Percentiles rank a stretch among this genome's conserved stretches.
These are phyloP conservation scores for Myripristis murdjan DNA, from an alignment of 2,797 vertebrate species.

Conservation along the genomic window DNA sequence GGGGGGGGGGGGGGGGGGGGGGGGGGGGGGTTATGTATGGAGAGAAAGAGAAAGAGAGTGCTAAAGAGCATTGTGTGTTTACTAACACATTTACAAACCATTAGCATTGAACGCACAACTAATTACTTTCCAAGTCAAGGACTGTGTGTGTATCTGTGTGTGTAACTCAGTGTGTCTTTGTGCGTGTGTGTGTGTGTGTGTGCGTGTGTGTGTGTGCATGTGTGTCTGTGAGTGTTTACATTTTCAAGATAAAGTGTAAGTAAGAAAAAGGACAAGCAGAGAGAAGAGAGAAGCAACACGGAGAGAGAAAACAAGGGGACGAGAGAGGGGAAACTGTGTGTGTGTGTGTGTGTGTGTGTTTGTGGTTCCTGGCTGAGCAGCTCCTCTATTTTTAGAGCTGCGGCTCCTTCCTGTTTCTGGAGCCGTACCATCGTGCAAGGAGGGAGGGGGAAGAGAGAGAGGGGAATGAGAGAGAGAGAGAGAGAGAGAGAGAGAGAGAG, in stretches of 20 bases:
- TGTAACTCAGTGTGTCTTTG: neutral
- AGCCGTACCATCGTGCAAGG: constrained; percentile 80
- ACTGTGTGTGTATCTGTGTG: constrained; percentile 15
- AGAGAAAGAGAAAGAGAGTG: constrained; percentile 4
- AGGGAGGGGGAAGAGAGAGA: constrained; percentile 51
- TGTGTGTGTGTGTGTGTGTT: constrained; percentile 53
- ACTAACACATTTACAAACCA: constrained; percentile 70
- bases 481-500: constrained; percentile 34
- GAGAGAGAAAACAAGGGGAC: constrained; percentile 52
- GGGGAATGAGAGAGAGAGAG: neutral
- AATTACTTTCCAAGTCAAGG: constrained; percentile 69
- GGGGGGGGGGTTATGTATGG: constrained; percentile 15
- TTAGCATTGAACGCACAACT: constrained; percentile 64
- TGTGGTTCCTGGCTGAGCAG: constrained; percentile 79
- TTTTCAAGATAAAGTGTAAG: constrained; percentile 57
- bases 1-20: neutral
- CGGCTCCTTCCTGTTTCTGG: constrained; percentile 87
- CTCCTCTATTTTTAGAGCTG: constrained; percentile 87
- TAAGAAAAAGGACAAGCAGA: constrained; percentile 43
- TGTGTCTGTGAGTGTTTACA: no score
- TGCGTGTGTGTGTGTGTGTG: neutral
- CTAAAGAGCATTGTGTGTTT: constrained; percentile 43
- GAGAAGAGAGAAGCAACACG: constrained; percentile 39
- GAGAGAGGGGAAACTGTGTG: constrained; percentile 67
- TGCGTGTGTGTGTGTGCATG: constrained; percentile 1